Evolutionary conservation across 2,797 vertebrate genomes (phyloP).

Genomic region (Orientallactaga sibirica): DNA sequence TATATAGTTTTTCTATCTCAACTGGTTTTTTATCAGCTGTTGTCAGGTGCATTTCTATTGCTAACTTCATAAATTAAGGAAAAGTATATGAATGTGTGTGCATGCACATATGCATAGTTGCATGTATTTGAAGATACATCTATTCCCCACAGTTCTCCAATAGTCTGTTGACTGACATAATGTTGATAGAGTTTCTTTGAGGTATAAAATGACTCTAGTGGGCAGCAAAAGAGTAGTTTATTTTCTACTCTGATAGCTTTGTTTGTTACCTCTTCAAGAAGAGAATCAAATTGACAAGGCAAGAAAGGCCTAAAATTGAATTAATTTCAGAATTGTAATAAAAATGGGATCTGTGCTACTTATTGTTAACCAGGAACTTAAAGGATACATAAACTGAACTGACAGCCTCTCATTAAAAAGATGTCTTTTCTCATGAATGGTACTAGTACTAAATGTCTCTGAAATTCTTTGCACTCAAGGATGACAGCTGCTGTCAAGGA

Average conservation of each 20-base stretch:
- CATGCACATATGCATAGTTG: neutral
- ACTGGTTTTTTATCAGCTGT: neutral
- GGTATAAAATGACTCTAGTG: neutral
- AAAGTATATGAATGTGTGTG: neutral
- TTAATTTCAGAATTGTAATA: slow-evolving; percentile 74
- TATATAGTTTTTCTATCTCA: slow-evolving; percentile 6
- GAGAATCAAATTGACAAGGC: slow-evolving; percentile 49
- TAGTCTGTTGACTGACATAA: neutral
- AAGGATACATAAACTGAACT: slow-evolving; percentile 25
- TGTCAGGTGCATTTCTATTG: slow-evolving; percentile 13
- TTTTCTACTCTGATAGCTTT: slow-evolving; percentile 37
- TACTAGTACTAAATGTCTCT: slow-evolving; percentile 51
- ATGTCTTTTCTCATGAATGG: slow-evolving; percentile 53
- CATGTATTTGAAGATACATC: neutral
- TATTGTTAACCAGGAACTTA: slow-evolving; percentile 45
- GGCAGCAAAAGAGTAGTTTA: neutral
- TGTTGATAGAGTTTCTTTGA: neutral
- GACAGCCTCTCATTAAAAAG: slow-evolving; percentile 59
- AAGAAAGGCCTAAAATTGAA: slow-evolving; percentile 68
- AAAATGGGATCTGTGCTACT: slow-evolving; percentile 57
- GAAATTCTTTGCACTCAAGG: slow-evolving; percentile 21
- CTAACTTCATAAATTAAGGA: slow-evolving; percentile 37
- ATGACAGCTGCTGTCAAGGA: neutral
- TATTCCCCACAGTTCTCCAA: neutral
- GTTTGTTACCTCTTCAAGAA: slow-evolving; percentile 49